Evolutionary conservation across 2,888 invertebrate species (phyloP).

Genomic region (Tiphia femorata): DNA sequence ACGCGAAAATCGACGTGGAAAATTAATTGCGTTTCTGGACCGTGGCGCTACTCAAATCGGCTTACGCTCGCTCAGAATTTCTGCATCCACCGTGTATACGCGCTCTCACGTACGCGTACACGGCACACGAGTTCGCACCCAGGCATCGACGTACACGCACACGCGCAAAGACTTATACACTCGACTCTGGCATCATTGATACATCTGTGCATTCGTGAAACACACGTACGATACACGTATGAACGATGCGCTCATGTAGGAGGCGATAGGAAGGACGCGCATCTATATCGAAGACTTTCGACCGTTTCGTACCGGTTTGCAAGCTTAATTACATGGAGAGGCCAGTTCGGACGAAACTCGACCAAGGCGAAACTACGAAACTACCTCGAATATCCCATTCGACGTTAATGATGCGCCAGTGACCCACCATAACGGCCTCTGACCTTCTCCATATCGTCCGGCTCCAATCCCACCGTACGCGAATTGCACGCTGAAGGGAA

Average conservation of each 20-base stretch:
- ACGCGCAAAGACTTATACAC: no score
- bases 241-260: neutral
- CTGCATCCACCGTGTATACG: conserved; percentile 17
- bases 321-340: conserved; percentile 30
- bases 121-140: neutral
- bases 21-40: conserved; percentile 51
- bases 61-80: conserved; percentile 46
- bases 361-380: conserved; percentile 32
- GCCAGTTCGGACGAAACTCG: conserved; percentile 25
- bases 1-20: conserved; percentile 47
- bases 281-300: conserved; percentile 12
- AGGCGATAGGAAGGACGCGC: neutral
- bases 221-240: neutral
- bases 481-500: conserved; percentile 29
- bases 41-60: conserved; percentile 49
- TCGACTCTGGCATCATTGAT: no score
- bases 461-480: conserved; percentile 25
- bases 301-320: conserved; percentile 25
- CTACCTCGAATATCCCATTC: conserved; percentile 34
- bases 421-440: conserved; percentile 25
- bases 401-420: conserved; percentile 46
- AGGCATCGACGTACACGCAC: neutral
- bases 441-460: conserved; percentile 31
- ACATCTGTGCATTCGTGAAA: no score
- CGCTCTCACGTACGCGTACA: neutral